A percentile compares a stretch with the other conserved stretches of the same genome.
These are phyloP conservation scores for Campoplex nolae DNA, from an alignment of 2,888 invertebrate species.

Conservation along the genomic window DNA sequence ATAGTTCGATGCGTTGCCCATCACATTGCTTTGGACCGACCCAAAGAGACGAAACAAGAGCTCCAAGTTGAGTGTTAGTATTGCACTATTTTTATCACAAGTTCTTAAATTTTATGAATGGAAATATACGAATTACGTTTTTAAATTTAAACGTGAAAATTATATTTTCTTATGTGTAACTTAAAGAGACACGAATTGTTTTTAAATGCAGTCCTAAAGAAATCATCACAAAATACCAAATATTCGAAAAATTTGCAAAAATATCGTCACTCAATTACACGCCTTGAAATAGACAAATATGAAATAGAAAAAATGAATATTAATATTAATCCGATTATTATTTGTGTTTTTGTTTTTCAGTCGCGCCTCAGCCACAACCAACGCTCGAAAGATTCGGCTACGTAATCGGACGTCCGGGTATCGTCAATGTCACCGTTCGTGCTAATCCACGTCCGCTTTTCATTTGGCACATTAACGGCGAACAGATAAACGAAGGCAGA, in stretches of 20 bases:
- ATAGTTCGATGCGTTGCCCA: constrained; percentile 88
- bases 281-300: background rate
- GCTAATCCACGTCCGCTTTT: constrained; percentile 90
- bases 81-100: background rate
- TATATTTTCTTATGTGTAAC: background rate
- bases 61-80: constrained; percentile 88
- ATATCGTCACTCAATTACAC: background rate
- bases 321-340: background rate
- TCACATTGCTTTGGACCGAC: constrained; percentile 87
- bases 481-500: constrained; percentile 85
- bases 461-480: constrained; percentile 89
- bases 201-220: background rate
- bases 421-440: constrained; percentile 90
- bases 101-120: background rate
- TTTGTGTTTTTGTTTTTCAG: constrained; percentile 83
- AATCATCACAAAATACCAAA: background rate
- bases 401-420: constrained; percentile 89
- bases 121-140: background rate
- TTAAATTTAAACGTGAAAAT: background rate
- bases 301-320: too few species aligned
- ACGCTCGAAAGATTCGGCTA: constrained; percentile 90
- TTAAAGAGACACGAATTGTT: background rate
- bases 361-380: constrained; percentile 87
- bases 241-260: background rate
- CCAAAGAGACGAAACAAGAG: constrained; percentile 82